phyloP scores from a whole-genome alignment of 2,113 vertebrate species.

The Vulpes ferrilata region DNA sequence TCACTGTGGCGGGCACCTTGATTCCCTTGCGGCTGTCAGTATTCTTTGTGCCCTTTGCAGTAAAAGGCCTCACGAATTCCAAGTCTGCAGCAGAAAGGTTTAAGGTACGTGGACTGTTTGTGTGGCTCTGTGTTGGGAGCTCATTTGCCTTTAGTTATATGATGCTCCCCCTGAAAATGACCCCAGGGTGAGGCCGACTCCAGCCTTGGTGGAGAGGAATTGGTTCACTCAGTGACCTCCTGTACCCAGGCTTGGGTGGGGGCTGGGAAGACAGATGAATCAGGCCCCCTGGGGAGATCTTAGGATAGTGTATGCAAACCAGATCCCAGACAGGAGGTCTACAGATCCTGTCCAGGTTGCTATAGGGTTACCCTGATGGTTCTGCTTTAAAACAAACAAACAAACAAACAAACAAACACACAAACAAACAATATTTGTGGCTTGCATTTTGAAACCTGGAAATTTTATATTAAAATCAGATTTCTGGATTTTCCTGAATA shows the following conservation, averaged over 20 bases:
- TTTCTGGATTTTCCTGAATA: neutral
- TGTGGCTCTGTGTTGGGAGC: accelerated
- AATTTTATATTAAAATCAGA: neutral
- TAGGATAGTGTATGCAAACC: neutral
- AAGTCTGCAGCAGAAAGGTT: neutral
- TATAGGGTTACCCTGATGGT: too few species aligned
- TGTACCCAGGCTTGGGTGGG: neutral
- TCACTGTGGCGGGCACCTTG: neutral
- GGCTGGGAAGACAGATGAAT: neutral
- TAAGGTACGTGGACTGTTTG: slow-evolving; percentile 1
- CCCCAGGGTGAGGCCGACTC: neutral
- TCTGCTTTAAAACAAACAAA: neutral
- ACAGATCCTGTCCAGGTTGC: neutral
- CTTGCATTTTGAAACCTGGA: neutral
- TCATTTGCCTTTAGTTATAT: accelerated
- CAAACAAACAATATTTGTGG: neutral
- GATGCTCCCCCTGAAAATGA: accelerated
- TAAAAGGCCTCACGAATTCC: slow-evolving; percentile 45
- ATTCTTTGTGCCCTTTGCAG: neutral
- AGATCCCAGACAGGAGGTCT: neutral
- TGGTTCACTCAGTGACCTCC: neutral
- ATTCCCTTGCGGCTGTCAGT: neutral
- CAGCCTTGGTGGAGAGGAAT: neutral
- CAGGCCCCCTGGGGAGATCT: neutral
- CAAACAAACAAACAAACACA: neutral